Conservation (phyloP, 2,113 vertebrate genomes). For the Herpetotheres cachinnans region DNA sequence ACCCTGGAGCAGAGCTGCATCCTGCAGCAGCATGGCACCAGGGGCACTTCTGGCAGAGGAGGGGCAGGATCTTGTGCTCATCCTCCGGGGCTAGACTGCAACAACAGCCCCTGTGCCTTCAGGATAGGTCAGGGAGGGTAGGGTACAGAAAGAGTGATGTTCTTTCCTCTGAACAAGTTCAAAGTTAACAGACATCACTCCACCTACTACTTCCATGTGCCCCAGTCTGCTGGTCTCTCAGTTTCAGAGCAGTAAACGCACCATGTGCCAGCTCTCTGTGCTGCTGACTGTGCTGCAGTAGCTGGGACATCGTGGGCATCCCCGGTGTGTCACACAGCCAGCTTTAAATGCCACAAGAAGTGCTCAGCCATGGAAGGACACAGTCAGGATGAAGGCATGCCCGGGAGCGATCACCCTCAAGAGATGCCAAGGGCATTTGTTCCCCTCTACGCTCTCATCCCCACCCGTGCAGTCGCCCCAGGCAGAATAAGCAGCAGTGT, state of each 20-base stretch:
- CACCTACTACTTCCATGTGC: background rate
- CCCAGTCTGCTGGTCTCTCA: background rate
- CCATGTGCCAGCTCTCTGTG: background rate
- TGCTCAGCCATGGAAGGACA: background rate
- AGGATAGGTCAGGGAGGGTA: background rate
- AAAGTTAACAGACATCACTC: background rate
- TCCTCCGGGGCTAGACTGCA: background rate
- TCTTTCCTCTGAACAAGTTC: background rate
- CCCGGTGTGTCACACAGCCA: background rate
- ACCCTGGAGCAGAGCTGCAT: rapidly evolving
- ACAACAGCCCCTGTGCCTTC: background rate
- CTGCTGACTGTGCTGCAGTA: background rate
- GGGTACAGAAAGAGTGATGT: rapidly evolving
- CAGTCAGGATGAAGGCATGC: background rate
- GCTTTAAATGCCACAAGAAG: background rate
- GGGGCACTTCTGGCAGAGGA: background rate
- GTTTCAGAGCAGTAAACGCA: rapidly evolving
- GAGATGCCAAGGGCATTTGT: background rate
- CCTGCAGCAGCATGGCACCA: background rate
- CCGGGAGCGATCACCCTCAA: rapidly evolving
- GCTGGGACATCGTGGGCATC: background rate
- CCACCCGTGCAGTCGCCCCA: background rate
- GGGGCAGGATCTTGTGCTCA: background rate
- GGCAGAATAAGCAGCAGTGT: background rate
- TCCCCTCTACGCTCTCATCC: background rate